A percentile compares a stretch with the other conserved stretches of the same genome.
Conservation (phyloP, 2,888 invertebrate species). For the Tetragnatha montana region DNA sequence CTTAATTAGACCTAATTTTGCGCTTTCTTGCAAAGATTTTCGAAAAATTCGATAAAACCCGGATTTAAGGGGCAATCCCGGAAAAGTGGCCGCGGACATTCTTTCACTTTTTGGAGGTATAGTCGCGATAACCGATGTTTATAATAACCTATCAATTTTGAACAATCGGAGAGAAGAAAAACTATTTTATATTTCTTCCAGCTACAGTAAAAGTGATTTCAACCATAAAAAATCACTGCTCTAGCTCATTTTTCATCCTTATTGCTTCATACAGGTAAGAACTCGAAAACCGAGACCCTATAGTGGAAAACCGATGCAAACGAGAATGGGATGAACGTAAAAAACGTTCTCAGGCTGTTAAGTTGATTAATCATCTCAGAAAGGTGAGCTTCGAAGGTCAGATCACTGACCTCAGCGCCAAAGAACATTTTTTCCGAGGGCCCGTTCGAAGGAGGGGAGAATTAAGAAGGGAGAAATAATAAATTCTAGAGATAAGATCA, state of each 20-base stretch:
- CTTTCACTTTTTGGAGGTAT: too few relatives aligned
- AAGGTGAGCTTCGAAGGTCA: conserved; percentile 16
- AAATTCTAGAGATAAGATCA: conserved; percentile 20
- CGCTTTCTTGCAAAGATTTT: too few relatives aligned
- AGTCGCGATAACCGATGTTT: too few relatives aligned
- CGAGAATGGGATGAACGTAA: neutral
- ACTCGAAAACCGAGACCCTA: neutral
- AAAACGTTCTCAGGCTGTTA: conserved; percentile 10
- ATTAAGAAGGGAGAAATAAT: conserved; percentile 1
- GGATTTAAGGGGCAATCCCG: too few relatives aligned
- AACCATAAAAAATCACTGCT: neutral
- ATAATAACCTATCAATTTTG: too few relatives aligned
- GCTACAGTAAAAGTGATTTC: neutral
- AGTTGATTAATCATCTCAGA: conserved; percentile 5
- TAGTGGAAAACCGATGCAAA: neutral
- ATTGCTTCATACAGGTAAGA: neutral
- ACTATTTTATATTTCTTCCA: too few relatives aligned
- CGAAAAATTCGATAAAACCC: too few relatives aligned
- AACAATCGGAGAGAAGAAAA: too few relatives aligned
- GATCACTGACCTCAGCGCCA: conserved; percentile 20
- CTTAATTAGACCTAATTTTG: too few relatives aligned
- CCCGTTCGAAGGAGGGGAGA: neutral
- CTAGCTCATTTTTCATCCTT: neutral
- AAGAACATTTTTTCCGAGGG: neutral
- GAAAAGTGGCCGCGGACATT: too few relatives aligned